Conservation (phyloP, 2,888 invertebrate species). For the Megalurothrips usitatus region DNA sequence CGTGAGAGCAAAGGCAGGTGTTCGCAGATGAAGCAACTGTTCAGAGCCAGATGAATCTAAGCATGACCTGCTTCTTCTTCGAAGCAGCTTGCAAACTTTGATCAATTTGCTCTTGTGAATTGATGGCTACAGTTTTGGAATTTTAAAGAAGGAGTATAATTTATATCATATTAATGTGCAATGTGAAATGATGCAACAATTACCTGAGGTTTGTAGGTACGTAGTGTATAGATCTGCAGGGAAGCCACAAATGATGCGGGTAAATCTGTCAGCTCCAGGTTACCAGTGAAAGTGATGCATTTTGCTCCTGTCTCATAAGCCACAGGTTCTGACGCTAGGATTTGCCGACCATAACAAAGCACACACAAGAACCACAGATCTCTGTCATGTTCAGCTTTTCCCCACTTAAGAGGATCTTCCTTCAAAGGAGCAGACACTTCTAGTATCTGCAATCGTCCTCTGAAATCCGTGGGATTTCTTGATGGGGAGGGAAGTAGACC, state of each 20-base stretch:
- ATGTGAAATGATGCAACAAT: no score
- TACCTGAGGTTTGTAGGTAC: constrained; percentile 20
- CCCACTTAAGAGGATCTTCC: background rate
- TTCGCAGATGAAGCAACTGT: background rate
- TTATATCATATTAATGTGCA: background rate
- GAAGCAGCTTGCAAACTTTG: background rate
- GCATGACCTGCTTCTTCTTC: background rate
- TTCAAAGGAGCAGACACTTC: background rate
- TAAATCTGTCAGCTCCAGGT: background rate
- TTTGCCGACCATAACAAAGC: background rate
- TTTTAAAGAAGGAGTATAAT: background rate
- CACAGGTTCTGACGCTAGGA: background rate
- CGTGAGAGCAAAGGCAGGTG: background rate
- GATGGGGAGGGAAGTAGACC: background rate
- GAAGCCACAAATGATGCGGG: background rate
- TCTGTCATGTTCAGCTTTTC: background rate
- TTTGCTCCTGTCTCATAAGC: background rate
- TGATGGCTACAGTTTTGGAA: background rate
- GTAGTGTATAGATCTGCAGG: background rate
- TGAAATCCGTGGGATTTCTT: background rate
- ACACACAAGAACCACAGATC: constrained; percentile 10
- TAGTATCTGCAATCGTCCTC: background rate
- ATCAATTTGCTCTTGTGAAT: background rate
- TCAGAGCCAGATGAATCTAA: background rate
- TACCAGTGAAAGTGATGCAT: background rate